Evolutionary conservation across 2,113 vertebrate genomes (phyloP).

Genomic region (Pedionomus torquatus): DNA sequence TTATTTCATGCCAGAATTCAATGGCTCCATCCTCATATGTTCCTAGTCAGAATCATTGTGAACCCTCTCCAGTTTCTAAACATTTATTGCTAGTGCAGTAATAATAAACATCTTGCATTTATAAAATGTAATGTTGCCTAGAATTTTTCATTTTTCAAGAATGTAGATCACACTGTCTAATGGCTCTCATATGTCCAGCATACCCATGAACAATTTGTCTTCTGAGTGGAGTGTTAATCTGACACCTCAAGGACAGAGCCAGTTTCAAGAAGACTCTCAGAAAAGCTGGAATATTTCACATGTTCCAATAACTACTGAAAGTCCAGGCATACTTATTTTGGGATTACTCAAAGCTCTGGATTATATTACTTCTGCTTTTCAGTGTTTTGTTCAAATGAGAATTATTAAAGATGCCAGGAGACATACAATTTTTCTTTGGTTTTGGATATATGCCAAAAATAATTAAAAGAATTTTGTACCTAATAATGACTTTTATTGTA

Average conservation of each 20-base stretch:
- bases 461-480: neutral
- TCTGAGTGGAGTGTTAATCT: constrained; percentile 80
- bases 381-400: constrained; percentile 45
- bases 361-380: constrained; percentile 59
- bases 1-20: constrained; percentile 82
- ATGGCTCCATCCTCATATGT: constrained; percentile 81
- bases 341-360: constrained; percentile 59
- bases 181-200: constrained; percentile 80
- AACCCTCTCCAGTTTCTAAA: constrained; percentile 84
- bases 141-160: constrained; percentile 85
- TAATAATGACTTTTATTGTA: constrained; percentile 53
- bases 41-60: constrained; percentile 82
- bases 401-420: constrained; percentile 64
- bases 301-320: constrained; percentile 73
- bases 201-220: constrained; percentile 82
- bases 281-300: constrained; percentile 64
- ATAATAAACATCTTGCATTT: constrained; percentile 87
- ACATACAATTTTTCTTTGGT: neutral
- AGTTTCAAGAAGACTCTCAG: constrained; percentile 64
- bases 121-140: constrained; percentile 84
- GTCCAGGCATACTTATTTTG: constrained; percentile 44
- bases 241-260: constrained; percentile 82
- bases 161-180: constrained; percentile 78
- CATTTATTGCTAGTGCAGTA: constrained; percentile 82
- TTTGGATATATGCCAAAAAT: constrained; percentile 42